Base-by-base conservation (phyloP, 2,888 invertebrate species). In the Amphipyra tragopoginis region DNA sequence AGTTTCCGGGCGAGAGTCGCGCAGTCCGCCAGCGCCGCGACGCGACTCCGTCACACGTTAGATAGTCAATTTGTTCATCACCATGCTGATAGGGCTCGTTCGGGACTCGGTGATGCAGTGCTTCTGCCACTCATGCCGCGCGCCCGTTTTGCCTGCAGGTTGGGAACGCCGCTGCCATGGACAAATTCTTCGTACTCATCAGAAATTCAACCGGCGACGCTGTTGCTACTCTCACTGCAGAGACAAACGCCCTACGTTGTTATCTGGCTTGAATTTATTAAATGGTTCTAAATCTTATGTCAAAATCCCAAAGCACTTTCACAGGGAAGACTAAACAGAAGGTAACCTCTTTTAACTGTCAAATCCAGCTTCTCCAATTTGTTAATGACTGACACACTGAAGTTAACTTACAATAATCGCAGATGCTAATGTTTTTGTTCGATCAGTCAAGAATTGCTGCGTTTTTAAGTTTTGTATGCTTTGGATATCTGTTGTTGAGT, bases 101-200 rank as follows among this genome's bases (percentile, higher is more conserved):
- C 97, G 97, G 94, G 98, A 98, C 94, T 98, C 98, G 91, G 97
- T 98, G 92, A 96, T 98, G 97, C 97, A 98, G 96, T 98, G 98
- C 96, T 98, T 98, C 96, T 98, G 98, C 96, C 98, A 98, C 95
- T 97, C 98, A 93, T 98, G 98, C 96, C 97, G 97, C 91, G 97
- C 97, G 85, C 98, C 98, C 80, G 95, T 96, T 83, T 91, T 97
- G 88, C 96, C 97, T 88, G 96, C 96, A 95, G 96, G 97, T 97
- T 96, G 96, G 96, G 90, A 80, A 54, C 72, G 66, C 65, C 59
- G 66, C 64, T 51, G 59, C 65, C 38, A 47, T 66, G 75, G 79
- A 74, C 68, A 68, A 76, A 63, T 74, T 64, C 64, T 55, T 60
- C 61, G 54, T 48, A 59, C 54, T 61, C 61, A 56, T 71, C 68